phyloP scores from a whole-genome alignment of 1,140 invertebrate species.

The Semibalanus balanoides region DNA sequence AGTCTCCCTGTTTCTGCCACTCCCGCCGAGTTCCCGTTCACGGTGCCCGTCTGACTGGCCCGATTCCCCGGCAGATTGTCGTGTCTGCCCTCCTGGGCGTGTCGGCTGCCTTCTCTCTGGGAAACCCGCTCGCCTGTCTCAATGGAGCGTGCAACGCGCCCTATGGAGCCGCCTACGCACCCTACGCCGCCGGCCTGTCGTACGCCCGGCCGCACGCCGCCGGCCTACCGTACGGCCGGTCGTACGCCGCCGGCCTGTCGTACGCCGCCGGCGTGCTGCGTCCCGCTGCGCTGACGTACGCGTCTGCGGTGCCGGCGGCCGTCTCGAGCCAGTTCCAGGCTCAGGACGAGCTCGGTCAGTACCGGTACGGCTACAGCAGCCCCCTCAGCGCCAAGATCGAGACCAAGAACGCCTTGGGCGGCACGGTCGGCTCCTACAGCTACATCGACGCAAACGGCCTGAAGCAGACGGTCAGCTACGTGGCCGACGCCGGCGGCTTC shows the following conservation, averaged over 20 bases:
- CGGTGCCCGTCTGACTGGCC: not conserved
- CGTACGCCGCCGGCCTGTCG: not conserved
- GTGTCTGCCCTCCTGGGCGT: not conserved
- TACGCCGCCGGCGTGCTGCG: not conserved
- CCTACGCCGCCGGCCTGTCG: not conserved
- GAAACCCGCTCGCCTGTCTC: not conserved
- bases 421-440: slow-evolving; percentile 32
- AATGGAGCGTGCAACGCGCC: too few species aligned
- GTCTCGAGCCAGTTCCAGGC: slow-evolving; percentile 18
- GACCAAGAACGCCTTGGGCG: slow-evolving; percentile 13
- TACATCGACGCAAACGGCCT: slow-evolving; percentile 23
- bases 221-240: not conserved
- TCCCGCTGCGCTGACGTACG: not conserved
- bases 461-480: slow-evolving; percentile 33
- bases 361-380: slow-evolving; percentile 19
- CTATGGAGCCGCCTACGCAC: not conserved
- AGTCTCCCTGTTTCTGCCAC: not conserved
- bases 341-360: slow-evolving; percentile 22
- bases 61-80: not conserved
- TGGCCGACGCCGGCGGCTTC: slow-evolving; percentile 28
- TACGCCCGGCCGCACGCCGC: not conserved
- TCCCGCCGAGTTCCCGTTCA: too few species aligned
- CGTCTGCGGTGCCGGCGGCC: not conserved
- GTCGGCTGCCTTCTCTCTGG: not conserved
- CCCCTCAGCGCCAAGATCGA: slow-evolving; percentile 17